phyloP scores from a whole-genome alignment of 2,797 vertebrate species.

The Sylvia borin region DNA sequence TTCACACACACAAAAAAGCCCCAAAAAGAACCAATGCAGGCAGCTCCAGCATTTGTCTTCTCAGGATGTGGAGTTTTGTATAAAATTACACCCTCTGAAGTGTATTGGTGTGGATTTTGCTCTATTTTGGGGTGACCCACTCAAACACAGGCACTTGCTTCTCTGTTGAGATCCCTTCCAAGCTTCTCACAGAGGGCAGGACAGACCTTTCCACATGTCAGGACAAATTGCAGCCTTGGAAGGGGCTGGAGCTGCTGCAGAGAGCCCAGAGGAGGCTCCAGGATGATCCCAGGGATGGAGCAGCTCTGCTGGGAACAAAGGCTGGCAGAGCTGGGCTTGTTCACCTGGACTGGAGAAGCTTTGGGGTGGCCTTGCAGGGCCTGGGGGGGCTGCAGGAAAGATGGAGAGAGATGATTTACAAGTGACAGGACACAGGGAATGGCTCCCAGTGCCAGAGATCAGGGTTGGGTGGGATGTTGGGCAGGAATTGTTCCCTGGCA shows the following conservation, averaged over 20 bases:
- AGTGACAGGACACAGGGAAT: background rate
- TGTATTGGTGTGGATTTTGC: background rate
- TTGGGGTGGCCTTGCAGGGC: background rate
- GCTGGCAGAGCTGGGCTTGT: background rate
- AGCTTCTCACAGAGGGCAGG: background rate
- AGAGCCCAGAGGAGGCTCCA: background rate
- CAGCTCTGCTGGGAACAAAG: background rate
- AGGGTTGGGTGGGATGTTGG: fast-evolving
- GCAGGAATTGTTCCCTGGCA: fast-evolving
- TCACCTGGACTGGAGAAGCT: background rate
- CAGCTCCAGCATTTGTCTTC: background rate
- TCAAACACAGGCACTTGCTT: background rate
- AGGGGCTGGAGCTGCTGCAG: background rate
- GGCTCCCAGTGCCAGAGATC: background rate
- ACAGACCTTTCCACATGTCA: fast-evolving
- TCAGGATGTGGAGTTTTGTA: background rate
- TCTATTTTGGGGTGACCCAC: background rate
- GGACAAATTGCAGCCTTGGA: background rate
- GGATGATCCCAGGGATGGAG: background rate
- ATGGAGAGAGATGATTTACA: background rate
- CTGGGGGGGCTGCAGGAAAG: background rate
- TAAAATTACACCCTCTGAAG: background rate
- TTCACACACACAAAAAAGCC: background rate
- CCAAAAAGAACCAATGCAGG: background rate
- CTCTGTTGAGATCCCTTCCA: background rate